These are phyloP conservation scores for Stegastes partitus DNA, from an alignment of 2,113 vertebrate species.

Conservation along the genomic window DNA sequence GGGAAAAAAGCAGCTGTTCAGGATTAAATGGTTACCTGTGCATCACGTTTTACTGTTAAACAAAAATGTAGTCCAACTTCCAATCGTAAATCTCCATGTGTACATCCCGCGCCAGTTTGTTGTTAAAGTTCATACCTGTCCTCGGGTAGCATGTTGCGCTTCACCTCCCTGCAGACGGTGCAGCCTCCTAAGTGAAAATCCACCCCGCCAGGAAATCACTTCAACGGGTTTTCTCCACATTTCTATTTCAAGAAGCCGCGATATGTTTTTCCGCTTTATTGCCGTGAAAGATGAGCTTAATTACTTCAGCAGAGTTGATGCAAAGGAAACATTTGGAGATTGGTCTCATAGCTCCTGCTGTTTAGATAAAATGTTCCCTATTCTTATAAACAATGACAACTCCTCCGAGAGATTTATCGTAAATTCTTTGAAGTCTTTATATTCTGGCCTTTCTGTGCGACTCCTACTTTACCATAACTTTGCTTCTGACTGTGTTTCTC, in stretches of 20 bases:
- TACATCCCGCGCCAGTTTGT: not conserved
- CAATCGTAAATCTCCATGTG: slow-evolving; percentile 28
- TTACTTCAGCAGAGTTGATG: slow-evolving; percentile 66
- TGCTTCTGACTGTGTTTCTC: slow-evolving; percentile 10
- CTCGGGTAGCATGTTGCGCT: slow-evolving; percentile 22
- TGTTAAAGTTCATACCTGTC: slow-evolving; percentile 23
- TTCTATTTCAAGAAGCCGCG: slow-evolving; percentile 60
- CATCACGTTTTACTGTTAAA: slow-evolving; percentile 39
- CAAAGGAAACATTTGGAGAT: slow-evolving; percentile 20
- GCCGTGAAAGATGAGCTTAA: slow-evolving; percentile 48
- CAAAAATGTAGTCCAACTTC: slow-evolving; percentile 9
- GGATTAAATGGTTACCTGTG: slow-evolving; percentile 55
- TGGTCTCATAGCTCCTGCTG: not conserved
- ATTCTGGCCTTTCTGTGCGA: not conserved
- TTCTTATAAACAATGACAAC: not conserved
- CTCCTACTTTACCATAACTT: not conserved
- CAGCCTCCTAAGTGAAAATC: slow-evolving; percentile 62
- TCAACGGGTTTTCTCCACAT: slow-evolving; percentile 28
- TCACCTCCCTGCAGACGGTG: not conserved
- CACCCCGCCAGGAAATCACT: slow-evolving; percentile 45
- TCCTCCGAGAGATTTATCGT: not conserved
- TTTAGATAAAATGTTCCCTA: slow-evolving; percentile 10
- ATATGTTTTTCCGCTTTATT: slow-evolving; percentile 34
- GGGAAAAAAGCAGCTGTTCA: slow-evolving; percentile 69
- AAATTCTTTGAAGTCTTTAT: not conserved